Conservation (phyloP, 2,797 vertebrate species). For the Ibycter americanus region DNA sequence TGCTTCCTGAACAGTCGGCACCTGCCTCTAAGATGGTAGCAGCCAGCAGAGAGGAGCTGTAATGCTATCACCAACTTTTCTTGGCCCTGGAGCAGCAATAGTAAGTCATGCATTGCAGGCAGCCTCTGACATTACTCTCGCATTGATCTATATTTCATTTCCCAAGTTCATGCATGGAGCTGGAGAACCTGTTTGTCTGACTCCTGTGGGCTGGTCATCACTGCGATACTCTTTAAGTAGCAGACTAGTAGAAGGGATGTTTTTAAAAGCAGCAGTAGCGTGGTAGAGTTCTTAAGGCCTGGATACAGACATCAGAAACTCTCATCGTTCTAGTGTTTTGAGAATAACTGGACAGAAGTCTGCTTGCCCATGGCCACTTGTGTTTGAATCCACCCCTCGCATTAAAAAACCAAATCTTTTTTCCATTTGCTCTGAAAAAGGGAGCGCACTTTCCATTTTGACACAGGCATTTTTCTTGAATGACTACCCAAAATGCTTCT, state of each 20-base stretch:
- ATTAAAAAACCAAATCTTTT: neutral
- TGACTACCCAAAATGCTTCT: constrained; percentile 4
- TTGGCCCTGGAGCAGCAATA: neutral
- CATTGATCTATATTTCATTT: neutral
- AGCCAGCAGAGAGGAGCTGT: neutral
- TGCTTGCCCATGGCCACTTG: neutral
- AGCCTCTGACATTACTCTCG: neutral
- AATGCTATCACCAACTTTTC: neutral
- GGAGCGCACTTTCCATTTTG: neutral
- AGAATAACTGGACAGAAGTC: neutral
- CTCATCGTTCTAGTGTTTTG: neutral
- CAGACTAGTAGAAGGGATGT: neutral
- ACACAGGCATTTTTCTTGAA: neutral
- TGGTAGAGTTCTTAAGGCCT: neutral
- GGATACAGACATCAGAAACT: neutral
- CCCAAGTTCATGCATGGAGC: neutral
- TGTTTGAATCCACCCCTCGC: neutral
- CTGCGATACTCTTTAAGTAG: neutral
- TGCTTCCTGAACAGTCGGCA: neutral
- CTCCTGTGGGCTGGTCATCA: neutral
- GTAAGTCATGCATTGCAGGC: neutral
- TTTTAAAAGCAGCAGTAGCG: neutral
- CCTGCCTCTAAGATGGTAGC: rapidly evolving
- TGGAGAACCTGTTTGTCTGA: neutral
- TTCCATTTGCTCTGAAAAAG: neutral